These are phyloP conservation scores for Elymnias hypermnestra DNA, from an alignment of 1,140 invertebrate species.

Conservation along the genomic window DNA sequence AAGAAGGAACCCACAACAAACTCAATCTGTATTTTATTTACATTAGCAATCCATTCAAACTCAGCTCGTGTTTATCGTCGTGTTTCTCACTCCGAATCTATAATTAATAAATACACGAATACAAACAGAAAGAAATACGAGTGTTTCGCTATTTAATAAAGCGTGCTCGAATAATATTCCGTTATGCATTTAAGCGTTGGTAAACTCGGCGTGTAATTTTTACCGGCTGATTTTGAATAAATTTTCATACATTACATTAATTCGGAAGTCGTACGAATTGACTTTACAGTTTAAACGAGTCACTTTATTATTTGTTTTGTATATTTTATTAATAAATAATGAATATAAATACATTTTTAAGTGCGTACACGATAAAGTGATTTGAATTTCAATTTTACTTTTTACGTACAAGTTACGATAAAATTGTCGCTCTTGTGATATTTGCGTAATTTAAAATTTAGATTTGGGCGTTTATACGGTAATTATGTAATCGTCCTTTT, in stretches of 20 bases:
- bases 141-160: neutral
- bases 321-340: conserved; percentile 8
- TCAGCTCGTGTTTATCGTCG: too few relatives aligned
- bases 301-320: conserved; percentile 5
- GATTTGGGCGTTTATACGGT: too few relatives aligned
- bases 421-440: too few relatives aligned
- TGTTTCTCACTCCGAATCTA: too few relatives aligned
- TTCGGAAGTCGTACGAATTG: conserved; percentile 21
- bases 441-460: too few relatives aligned
- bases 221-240: conserved; percentile 46
- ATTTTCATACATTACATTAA: conserved; percentile 43
- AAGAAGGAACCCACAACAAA: too few relatives aligned
- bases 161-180: conserved; percentile 7
- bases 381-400: too few relatives aligned
- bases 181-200: conserved; percentile 18
- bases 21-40: too few relatives aligned
- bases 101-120: neutral
- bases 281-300: conserved; percentile 3
- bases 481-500: too few relatives aligned
- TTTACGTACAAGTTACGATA: too few relatives aligned
- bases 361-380: too few relatives aligned
- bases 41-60: too few relatives aligned
- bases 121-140: conserved; percentile 2
- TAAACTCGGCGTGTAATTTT: conserved; percentile 42
- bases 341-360: conserved; percentile 10